Evolutionary conservation across 2,113 vertebrate genomes (phyloP).

Genomic region (Malaclemys terrapin): DNA sequence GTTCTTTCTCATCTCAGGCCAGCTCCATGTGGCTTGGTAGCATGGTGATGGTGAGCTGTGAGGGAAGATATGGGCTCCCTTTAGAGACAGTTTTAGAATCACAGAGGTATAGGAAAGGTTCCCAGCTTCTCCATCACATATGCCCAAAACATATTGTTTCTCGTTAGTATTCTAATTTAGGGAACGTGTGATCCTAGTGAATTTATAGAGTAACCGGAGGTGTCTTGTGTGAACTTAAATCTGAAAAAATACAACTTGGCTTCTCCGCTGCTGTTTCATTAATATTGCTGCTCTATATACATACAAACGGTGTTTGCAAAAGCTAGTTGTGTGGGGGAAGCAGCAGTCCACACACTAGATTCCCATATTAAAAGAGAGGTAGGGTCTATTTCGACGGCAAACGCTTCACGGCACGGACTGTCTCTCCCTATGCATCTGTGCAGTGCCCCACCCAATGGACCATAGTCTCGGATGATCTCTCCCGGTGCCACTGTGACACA

Average conservation of each 20-base stretch:
- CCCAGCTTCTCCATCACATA: background rate
- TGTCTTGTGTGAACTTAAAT: background rate
- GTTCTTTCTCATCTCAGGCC: background rate
- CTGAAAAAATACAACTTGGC: background rate
- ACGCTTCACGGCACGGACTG: background rate
- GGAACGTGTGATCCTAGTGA: background rate
- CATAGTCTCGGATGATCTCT: rapidly evolving
- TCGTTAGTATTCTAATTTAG: background rate
- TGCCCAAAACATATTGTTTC: background rate
- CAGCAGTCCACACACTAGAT: background rate
- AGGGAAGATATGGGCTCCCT: background rate
- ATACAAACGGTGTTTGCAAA: no score
- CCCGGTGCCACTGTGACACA: background rate
- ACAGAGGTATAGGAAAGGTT: background rate
- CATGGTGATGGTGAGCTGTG: background rate
- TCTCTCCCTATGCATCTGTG: background rate
- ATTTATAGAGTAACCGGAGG: background rate
- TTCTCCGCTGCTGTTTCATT: background rate
- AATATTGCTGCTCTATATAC: no score
- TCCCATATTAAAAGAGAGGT: background rate
- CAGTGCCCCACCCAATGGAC: rapidly evolving
- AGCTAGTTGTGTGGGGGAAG: background rate
- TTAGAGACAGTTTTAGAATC: background rate
- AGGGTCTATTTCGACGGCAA: background rate
- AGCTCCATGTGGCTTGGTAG: background rate